These are phyloP conservation scores for Gambusia yucatana DNA, from an alignment of 2,797 vertebrate genomes.

Conservation along the genomic window DNA sequence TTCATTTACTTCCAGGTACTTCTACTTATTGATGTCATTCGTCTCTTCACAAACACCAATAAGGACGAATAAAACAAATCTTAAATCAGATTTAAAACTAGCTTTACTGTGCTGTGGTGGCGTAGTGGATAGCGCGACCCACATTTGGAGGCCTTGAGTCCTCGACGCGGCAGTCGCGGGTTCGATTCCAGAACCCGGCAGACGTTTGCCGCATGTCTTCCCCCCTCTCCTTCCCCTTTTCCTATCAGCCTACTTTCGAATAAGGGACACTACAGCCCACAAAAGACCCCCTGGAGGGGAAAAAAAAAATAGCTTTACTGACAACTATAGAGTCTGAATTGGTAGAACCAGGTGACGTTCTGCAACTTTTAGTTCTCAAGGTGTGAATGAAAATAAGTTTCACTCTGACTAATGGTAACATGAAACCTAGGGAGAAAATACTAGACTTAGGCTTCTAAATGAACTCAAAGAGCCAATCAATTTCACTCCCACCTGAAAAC, in stretches of 20 bases:
- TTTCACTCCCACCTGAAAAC: conserved; percentile 41
- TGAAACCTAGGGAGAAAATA: conserved; percentile 43
- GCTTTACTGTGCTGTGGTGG: no score
- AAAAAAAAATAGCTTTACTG: background rate
- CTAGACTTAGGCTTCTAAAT: conserved; percentile 44
- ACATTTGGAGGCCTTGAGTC: no score
- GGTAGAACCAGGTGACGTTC: conserved; percentile 39
- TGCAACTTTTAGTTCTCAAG: conserved; percentile 41
- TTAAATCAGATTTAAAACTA: background rate
- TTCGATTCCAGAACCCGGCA: no score
- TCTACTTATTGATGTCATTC: background rate
- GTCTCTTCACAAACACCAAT: conserved; percentile 6
- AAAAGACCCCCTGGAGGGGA: no score
- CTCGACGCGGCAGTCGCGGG: no score
- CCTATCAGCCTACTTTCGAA: no score
- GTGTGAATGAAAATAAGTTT: conserved; percentile 52
- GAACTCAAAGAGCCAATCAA: conserved; percentile 38
- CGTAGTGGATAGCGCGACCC: no score
- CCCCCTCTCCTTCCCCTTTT: no score
- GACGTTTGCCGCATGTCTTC: no score
- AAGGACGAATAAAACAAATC: background rate
- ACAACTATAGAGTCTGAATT: background rate
- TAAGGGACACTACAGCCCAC: no score
- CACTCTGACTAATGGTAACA: conserved; percentile 52
- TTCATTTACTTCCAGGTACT: background rate